These are phyloP conservation scores for Pangasianodon gigas DNA, from an alignment of 2,113 vertebrate genomes.

Conservation along the genomic window DNA sequence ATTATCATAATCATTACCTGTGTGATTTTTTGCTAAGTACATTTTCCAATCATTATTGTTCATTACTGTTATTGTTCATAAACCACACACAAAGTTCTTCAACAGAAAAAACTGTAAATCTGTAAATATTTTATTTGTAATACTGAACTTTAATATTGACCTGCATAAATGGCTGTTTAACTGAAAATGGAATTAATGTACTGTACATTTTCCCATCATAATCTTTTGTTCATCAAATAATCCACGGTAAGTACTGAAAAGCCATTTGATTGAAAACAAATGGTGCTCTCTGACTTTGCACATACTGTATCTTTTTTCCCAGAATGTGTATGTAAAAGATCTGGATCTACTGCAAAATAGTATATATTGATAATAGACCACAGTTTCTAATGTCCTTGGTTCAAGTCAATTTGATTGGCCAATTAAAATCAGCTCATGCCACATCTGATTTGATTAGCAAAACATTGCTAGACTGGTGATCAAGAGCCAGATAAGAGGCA, in stretches of 20 bases:
- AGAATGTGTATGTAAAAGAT: background rate
- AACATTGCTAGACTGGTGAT: background rate
- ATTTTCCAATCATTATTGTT: background rate
- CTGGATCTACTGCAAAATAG: background rate
- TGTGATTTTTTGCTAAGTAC: background rate
- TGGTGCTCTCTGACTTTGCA: background rate
- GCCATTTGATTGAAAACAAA: background rate
- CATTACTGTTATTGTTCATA: background rate
- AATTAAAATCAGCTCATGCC: background rate
- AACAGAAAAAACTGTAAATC: too few species aligned
- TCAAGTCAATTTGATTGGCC: background rate
- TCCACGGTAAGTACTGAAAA: background rate
- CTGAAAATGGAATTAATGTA: background rate
- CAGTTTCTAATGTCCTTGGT: background rate
- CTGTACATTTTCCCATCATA: background rate
- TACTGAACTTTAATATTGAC: background rate
- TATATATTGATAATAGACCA: background rate
- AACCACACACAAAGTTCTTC: background rate
- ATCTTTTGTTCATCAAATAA: background rate
- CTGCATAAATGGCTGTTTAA: background rate
- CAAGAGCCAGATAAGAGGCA: constrained; percentile 3
- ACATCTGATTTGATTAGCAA: background rate
- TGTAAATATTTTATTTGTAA: too few species aligned
- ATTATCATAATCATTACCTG: background rate
- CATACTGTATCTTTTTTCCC: background rate